A percentile compares a stretch with the other conserved stretches of the same genome.
Evolutionary conservation across 2,888 invertebrate genomes (phyloP).

Genomic region (Caenorhabditis parvicauda): DNA sequence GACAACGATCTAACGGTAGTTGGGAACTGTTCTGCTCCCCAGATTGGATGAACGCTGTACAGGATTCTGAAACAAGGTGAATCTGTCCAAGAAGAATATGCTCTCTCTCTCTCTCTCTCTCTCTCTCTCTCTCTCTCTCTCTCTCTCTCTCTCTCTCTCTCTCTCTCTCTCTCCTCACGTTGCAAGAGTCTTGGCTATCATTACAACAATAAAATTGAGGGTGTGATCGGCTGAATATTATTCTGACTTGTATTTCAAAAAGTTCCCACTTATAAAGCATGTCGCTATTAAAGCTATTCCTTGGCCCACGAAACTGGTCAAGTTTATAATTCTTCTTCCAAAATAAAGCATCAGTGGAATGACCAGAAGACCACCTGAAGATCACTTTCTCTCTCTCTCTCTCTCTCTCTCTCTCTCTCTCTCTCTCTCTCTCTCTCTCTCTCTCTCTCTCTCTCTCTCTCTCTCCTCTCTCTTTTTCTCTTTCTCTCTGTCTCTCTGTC

Average conservation of each 20-base stretch:
- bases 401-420: too few relatives aligned
- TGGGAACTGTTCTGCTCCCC: constrained; percentile 29
- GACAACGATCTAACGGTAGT: constrained; percentile 18
- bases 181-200: constrained; percentile 17
- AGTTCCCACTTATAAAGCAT: constrained; percentile 2
- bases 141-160: too few relatives aligned
- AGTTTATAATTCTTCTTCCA: constrained; percentile 13
- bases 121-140: too few relatives aligned
- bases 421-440: too few relatives aligned
- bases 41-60: constrained; percentile 29
- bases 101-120: too few relatives aligned
- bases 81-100: too few relatives aligned
- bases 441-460: too few relatives aligned
- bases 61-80: constrained; percentile 14
- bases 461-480: too few relatives aligned
- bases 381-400: too few relatives aligned
- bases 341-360: constrained; percentile 21
- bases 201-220: constrained; percentile 10
- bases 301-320: constrained; percentile 11
- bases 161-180: constrained; percentile 7
- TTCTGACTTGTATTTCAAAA: not conserved
- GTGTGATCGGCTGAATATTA: not conserved
- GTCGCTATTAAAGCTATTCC: constrained; percentile 6
- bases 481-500: too few relatives aligned
- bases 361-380: constrained; percentile 17